These are phyloP conservation scores for Otolemur crassicaudatus DNA, from an alignment of 2,797 vertebrate genomes.

Conservation along the genomic window DNA sequence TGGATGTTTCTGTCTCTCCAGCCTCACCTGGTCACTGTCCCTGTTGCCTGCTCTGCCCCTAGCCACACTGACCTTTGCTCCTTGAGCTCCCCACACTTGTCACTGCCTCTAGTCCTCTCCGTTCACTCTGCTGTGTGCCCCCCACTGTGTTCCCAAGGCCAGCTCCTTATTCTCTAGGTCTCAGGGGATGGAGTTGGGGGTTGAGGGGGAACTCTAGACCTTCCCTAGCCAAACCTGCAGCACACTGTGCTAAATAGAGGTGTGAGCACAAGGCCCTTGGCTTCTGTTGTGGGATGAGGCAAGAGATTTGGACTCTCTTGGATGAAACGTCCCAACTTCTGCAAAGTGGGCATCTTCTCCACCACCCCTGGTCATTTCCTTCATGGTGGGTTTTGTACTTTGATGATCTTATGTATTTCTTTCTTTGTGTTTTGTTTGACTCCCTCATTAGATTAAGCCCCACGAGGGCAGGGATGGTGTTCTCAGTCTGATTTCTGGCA, in stretches of 20 bases:
- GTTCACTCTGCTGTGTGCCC: not conserved
- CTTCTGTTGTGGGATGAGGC: not conserved
- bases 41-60: not conserved
- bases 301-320: not conserved
- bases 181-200: not conserved
- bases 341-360: not conserved
- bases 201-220: not conserved
- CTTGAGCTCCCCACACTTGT: not conserved
- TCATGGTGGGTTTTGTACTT: not conserved
- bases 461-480: not conserved
- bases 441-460: not conserved
- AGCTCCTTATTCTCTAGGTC: not conserved
- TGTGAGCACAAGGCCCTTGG: rapidly evolving
- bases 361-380: not conserved
- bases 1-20: not conserved
- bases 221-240: not conserved
- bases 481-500: not conserved
- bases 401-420: not conserved
- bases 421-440: not conserved
- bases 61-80: not conserved
- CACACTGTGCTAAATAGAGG: rapidly evolving
- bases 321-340: not conserved
- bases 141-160: not conserved
- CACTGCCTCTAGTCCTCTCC: not conserved
- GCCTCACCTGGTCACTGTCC: not conserved